Conservation (phyloP, 2,888 invertebrate species). For the Drosophila sordidula region DNA sequence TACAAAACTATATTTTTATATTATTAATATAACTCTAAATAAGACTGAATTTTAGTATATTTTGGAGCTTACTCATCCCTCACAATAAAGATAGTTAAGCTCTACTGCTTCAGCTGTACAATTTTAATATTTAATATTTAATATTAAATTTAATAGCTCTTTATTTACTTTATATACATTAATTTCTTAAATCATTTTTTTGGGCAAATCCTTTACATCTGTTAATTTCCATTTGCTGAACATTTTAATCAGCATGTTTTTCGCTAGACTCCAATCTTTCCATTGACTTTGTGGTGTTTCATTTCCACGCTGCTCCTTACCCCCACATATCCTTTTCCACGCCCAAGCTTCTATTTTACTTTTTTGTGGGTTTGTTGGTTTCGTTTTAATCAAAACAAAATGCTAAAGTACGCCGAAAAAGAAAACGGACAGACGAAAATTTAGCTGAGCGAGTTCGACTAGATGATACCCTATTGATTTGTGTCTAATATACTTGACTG, state of each 20-base stretch:
- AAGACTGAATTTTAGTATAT: no score
- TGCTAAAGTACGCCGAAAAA: constrained; percentile 41
- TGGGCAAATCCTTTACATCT: constrained; percentile 13
- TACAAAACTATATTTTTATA: no score
- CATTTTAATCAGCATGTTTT: constrained; percentile 65
- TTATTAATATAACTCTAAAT: no score
- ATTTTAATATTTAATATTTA: constrained; percentile 3
- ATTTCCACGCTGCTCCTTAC: constrained; percentile 1
- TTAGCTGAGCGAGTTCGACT: neutral
- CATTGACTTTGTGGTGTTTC: constrained; percentile 43
- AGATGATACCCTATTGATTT: constrained; percentile 2
- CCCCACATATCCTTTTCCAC: neutral
- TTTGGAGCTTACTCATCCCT: no score
- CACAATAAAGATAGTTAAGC: no score
- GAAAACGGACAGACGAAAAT: constrained; percentile 8
- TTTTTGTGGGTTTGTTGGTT: constrained; percentile 54
- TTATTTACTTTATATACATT: neutral
- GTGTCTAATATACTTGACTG: neutral
- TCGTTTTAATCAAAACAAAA: constrained; percentile 76
- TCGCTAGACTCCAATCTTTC: constrained; percentile 42
- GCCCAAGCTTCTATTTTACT: constrained; percentile 22
- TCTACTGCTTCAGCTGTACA: no score
- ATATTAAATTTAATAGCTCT: constrained; percentile 5
- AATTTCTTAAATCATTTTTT: constrained; percentile 11
- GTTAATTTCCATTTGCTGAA: constrained; percentile 43